Evolutionary conservation across 2,888 invertebrate species (phyloP).

Genomic region (Tenthredo scrophulariae): DNA sequence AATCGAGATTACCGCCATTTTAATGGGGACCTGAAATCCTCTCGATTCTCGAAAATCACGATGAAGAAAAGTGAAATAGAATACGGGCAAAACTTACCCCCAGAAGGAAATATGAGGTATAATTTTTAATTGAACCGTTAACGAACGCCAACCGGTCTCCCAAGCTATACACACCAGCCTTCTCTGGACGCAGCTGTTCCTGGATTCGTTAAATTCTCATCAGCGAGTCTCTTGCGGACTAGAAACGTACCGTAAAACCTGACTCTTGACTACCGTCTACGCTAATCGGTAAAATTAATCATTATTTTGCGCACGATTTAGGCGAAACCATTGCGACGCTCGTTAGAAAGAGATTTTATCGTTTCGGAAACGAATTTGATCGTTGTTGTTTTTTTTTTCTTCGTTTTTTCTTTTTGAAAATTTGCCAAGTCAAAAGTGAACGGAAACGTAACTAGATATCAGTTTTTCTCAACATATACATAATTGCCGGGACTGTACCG

Average conservation of each 20-base stretch:
- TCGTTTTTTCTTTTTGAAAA: neutral
- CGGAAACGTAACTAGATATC: constrained; percentile 53
- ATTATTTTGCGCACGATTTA: neutral
- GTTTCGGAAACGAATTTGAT: neutral
- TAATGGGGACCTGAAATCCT: neutral
- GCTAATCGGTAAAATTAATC: neutral
- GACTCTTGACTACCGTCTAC: constrained; percentile 15
- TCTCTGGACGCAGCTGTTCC: constrained; percentile 27
- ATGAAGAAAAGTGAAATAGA: neutral
- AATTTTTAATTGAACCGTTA: constrained; percentile 42
- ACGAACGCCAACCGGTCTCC: neutral
- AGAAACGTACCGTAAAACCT: constrained; percentile 4
- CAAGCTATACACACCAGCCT: neutral
- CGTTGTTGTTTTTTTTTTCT: neutral
- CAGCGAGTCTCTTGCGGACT: neutral
- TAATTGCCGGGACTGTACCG: constrained; percentile 52
- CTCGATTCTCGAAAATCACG: neutral
- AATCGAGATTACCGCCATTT: constrained; percentile 18
- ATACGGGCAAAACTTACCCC: neutral
- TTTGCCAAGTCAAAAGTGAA: constrained; percentile 37
- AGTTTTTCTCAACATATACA: neutral
- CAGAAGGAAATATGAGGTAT: neutral
- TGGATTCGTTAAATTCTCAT: constrained; percentile 48
- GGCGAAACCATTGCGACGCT: neutral
- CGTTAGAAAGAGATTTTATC: neutral